Conservation (phyloP, 1,140 invertebrate genomes). For the Cydia splendana region DNA sequence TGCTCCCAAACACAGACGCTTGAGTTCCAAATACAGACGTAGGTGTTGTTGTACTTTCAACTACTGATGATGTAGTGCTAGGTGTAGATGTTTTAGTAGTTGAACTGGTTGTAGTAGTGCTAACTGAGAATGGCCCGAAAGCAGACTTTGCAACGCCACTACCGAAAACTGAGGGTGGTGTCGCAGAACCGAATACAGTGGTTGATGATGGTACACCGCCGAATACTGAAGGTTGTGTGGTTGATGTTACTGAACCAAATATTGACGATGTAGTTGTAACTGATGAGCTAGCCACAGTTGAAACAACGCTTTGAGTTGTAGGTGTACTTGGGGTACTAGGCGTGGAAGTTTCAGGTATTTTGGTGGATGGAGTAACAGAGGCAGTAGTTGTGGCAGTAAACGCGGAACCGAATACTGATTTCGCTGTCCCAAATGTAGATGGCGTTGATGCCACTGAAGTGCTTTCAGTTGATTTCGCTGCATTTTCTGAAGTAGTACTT, state of each 20-base stretch:
- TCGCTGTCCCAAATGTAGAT: constrained; percentile 21
- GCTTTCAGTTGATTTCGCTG: constrained; percentile 36
- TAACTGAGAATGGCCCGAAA: neutral
- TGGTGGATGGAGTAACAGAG: neutral
- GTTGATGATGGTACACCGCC: neutral
- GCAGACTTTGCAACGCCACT: neutral
- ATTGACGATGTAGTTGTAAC: constrained; percentile 32
- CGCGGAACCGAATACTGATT: constrained; percentile 15
- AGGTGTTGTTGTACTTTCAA: constrained; percentile 6
- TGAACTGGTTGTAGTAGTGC: neutral
- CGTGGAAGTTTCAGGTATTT: neutral
- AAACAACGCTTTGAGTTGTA: neutral
- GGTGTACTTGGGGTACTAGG: neutral
- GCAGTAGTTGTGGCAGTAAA: neutral
- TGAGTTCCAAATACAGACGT: constrained; percentile 8
- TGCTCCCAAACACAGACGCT: constrained; percentile 35
- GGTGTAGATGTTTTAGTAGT: neutral
- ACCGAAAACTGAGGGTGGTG: neutral
- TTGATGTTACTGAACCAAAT: constrained; percentile 39
- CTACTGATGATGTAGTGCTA: constrained; percentile 22
- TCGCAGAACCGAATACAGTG: neutral
- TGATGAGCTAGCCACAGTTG: neutral
- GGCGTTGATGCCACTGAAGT: constrained; percentile 31
- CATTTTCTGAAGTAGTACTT: constrained; percentile 37
- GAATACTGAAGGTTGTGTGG: constrained; percentile 37